A percentile compares a stretch with the other conserved stretches of the same genome.
Evolutionary conservation across 2,888 invertebrate genomes (phyloP).

Genomic region (Scaptomyza parva): DNA sequence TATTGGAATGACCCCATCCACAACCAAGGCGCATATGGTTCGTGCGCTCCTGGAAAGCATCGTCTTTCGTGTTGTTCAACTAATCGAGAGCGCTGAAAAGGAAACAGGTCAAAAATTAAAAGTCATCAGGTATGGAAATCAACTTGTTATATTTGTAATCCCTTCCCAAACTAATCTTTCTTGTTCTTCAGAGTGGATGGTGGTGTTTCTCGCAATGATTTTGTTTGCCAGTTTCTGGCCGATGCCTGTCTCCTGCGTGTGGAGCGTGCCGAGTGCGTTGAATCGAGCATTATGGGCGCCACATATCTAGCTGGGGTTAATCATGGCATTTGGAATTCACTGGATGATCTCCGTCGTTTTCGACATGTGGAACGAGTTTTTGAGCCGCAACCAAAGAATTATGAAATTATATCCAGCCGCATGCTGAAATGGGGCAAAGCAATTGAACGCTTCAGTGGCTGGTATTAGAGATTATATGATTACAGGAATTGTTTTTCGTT

Average conservation of each 20-base stretch:
- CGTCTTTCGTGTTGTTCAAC: constrained; percentile 91
- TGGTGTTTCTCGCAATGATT: constrained; percentile 97
- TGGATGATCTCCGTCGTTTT: constrained; percentile 88
- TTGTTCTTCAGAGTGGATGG: constrained; percentile 91
- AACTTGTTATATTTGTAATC: fast-evolving
- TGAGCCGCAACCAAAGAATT: constrained; percentile 84
- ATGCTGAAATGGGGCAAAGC: constrained; percentile 82
- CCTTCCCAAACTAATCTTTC: fast-evolving
- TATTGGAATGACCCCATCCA: constrained; percentile 88
- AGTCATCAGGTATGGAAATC: constrained; percentile 86
- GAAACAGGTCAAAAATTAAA: constrained; percentile 88
- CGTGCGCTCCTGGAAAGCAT: constrained; percentile 94
- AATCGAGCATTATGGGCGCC: constrained; percentile 94
- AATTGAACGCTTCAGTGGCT: constrained; percentile 81
- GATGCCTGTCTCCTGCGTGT: constrained; percentile 92
- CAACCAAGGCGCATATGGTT: constrained; percentile 91
- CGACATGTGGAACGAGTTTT: constrained; percentile 88
- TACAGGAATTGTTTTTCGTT: constrained; percentile 19
- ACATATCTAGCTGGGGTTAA: constrained; percentile 94
- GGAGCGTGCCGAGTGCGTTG: constrained; percentile 90
- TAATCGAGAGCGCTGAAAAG: constrained; percentile 89
- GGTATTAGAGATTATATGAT: constrained; percentile 70
- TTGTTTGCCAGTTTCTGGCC: constrained; percentile 94
- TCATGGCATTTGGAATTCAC: constrained; percentile 91
- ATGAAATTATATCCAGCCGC: constrained; percentile 51